Evolutionary conservation across 2,888 invertebrate species (phyloP), one percentile per base, ranked within the genome.

Genomic region (Athalia rosae): DNA sequence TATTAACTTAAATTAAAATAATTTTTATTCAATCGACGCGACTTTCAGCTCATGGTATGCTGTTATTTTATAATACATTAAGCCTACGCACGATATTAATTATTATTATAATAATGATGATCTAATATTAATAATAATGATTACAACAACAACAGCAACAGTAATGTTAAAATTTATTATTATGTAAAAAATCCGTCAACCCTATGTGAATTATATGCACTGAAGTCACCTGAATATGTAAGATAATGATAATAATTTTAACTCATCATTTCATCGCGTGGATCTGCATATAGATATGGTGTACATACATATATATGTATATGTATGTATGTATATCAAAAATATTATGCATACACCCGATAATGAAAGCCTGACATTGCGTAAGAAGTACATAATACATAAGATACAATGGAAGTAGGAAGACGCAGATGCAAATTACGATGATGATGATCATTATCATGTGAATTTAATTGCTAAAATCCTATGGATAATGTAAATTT

Each of bases 401-500:
- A 50, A 28, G 28, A 28, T 28, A 28, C 28, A 28, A 28, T 28
- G 28, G 28, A 28, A 28, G 28, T 28, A 2, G 28, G 28, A 28
- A 28, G 28, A 28, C 28, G 28, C 28, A 28, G 28, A 28, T 28
- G 28, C 28, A 28, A 28, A 28, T 28, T 28, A n/a, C n/a, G 7
- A 53, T 53, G n/a, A 53, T n/a, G 5, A 53, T 53, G 45, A 71
- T 28, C 58, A 71, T 71, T 43, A 41, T 50, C 56, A 71, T 45
- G 71, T 71, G 69, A 76, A 79, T 66, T 79, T 63, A 79, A 76
- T 79, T 77, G 64, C 47, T 79, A 78, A 76, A 66, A 28, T 28
- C 63, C 63, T 74, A 80, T 4, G 4, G 53, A 53, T 53, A 67
- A 80, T 79, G 78, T 62, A 78, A 69, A 73, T 81, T 76, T 76